Conservation (phyloP, 1,140 invertebrate species). For the Parapsyche elsis region DNA sequence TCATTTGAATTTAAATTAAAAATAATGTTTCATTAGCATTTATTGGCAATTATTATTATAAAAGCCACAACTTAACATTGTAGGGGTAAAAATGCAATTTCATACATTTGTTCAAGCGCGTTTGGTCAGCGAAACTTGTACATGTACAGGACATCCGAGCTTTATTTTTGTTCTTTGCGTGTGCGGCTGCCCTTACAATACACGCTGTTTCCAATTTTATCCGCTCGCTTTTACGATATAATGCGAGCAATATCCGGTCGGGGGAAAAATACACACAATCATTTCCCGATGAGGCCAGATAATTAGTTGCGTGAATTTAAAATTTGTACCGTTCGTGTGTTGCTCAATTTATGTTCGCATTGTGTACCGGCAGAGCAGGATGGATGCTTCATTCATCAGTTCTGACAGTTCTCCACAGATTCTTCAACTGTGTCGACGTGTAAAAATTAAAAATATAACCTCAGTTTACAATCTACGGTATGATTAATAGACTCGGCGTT, state of each 20-base stretch:
- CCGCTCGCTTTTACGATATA: constrained; percentile 8
- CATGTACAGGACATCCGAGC: too few species aligned
- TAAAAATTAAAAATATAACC: too few species aligned
- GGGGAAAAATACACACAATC: constrained; percentile 25
- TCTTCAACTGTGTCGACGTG: neutral
- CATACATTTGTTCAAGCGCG: too few species aligned
- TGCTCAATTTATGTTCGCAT: constrained; percentile 37
- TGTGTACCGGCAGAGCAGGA: neutral
- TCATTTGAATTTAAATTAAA: too few species aligned
- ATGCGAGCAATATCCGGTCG: constrained; percentile 35
- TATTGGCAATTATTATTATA: too few species aligned
- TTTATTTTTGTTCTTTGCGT: too few species aligned
- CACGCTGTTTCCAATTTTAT: neutral
- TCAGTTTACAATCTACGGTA: neutral
- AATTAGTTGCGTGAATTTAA: constrained; percentile 48
- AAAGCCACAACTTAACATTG: too few species aligned
- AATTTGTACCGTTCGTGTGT: constrained; percentile 29
- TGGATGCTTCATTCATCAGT: constrained; percentile 29
- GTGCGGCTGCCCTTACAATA: neutral
- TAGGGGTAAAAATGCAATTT: too few species aligned
- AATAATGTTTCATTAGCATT: too few species aligned
- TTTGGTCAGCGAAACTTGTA: too few species aligned
- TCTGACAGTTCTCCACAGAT: neutral
- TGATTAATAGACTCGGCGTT: neutral
- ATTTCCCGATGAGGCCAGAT: constrained; percentile 13